phyloP scores from a whole-genome alignment of 2,797 vertebrate species.

The Bovichtus diacanthus region DNA sequence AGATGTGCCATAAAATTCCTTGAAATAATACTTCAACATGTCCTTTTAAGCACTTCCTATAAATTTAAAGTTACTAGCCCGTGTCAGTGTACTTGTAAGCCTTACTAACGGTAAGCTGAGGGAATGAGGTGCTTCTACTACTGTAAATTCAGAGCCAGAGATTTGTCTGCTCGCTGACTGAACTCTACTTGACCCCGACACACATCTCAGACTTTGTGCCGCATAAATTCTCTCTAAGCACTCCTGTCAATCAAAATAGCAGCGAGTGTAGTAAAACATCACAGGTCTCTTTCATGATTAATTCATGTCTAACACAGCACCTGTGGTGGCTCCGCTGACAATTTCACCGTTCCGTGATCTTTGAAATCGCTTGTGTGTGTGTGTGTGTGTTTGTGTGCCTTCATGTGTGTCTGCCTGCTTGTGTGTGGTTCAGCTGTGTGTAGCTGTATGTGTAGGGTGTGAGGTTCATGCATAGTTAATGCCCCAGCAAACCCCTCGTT shows the following conservation, averaged over 20 bases:
- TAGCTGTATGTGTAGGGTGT: slow-evolving; percentile 49
- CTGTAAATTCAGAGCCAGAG: slow-evolving; percentile 54
- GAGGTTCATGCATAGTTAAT: slow-evolving; percentile 80
- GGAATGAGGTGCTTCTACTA: slow-evolving; percentile 21
- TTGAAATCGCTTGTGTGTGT: slow-evolving; percentile 57
- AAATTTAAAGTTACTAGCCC: slow-evolving; percentile 36
- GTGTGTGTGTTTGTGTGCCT: slow-evolving; percentile 29
- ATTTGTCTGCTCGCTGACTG: slow-evolving; percentile 60
- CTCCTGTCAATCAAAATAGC: slow-evolving; percentile 78
- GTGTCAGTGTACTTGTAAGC: slow-evolving; percentile 38
- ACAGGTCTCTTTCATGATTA: slow-evolving; percentile 82
- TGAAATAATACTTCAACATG: slow-evolving; percentile 22
- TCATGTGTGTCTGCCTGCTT: slow-evolving; percentile 27
- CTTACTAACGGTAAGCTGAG: slow-evolving; percentile 20
- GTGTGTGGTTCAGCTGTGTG: slow-evolving; percentile 36
- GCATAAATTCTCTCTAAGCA: slow-evolving; percentile 72
- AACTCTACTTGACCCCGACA: slow-evolving; percentile 79
- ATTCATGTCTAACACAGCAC: slow-evolving; percentile 81
- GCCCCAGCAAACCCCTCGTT: slow-evolving; percentile 75
- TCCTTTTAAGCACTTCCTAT: slow-evolving; percentile 5
- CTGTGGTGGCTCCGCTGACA: slow-evolving; percentile 77
- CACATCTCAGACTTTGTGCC: slow-evolving; percentile 72
- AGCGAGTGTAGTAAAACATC: slow-evolving; percentile 76
- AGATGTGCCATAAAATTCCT: slow-evolving; percentile 4
- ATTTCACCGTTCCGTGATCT: slow-evolving; percentile 58